These are phyloP conservation scores for Tuta absoluta DNA, from an alignment of 2,888 invertebrate species.

Conservation along the genomic window DNA sequence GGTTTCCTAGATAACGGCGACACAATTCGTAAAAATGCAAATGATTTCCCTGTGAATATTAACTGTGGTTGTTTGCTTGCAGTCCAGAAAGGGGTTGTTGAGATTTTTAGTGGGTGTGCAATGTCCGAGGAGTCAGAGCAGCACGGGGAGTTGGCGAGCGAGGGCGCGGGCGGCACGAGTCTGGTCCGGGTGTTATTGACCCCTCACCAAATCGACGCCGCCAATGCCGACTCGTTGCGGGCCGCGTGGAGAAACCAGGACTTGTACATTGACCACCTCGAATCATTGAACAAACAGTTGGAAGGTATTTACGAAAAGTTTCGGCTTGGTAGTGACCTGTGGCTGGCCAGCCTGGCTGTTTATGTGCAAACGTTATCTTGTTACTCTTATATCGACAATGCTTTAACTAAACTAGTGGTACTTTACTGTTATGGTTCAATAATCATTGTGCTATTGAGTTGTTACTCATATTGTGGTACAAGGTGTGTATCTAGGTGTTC, in stretches of 20 bases:
- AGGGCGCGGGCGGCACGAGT: slow-evolving; percentile 73
- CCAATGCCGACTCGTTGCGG: slow-evolving; percentile 84
- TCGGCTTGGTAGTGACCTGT: slow-evolving; percentile 75
- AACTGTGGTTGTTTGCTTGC: slow-evolving; percentile 69
- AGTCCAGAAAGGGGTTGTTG: slow-evolving; percentile 70
- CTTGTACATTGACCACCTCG: slow-evolving; percentile 87
- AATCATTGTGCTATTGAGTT: slow-evolving; percentile 69
- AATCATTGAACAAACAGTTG: slow-evolving; percentile 87
- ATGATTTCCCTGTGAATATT: slow-evolving; percentile 51
- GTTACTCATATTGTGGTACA: slow-evolving; percentile 64
- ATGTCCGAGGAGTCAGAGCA: slow-evolving; percentile 79
- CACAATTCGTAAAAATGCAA: slow-evolving; percentile 51
- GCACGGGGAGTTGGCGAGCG: slow-evolving; percentile 72
- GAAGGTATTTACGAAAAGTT: slow-evolving; percentile 86
- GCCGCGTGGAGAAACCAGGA: slow-evolving; percentile 89
- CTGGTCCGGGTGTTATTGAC: slow-evolving; percentile 82
- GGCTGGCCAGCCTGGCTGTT: slow-evolving; percentile 62
- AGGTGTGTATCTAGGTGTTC: slow-evolving; percentile 72
- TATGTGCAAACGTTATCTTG: slow-evolving; percentile 61
- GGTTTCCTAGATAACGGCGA: slow-evolving; percentile 62
- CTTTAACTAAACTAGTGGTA: slow-evolving; percentile 80
- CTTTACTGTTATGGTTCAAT: slow-evolving; percentile 59
- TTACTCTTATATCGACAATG: slow-evolving; percentile 76
- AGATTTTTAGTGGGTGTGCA: slow-evolving; percentile 72
- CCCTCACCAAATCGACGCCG: slow-evolving; percentile 83